phyloP scores from a whole-genome alignment of 2,113 vertebrate genomes.

The Cyphomyrus plagiostoma region DNA sequence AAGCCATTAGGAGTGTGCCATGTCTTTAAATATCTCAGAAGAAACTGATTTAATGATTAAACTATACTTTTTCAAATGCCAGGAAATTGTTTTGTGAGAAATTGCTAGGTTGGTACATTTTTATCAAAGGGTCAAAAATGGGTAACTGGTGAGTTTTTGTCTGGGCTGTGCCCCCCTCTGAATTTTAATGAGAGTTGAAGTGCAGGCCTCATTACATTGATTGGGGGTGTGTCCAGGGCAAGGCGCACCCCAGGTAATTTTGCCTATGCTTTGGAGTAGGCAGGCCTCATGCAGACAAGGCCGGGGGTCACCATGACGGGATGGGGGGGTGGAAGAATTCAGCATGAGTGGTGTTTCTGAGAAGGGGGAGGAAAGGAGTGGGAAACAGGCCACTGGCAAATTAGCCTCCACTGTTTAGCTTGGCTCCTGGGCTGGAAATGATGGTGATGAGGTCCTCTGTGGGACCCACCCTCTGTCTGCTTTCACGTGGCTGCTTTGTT shows the following conservation, averaged over 20 bases:
- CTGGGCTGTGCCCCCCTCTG: neutral
- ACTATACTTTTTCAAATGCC: neutral
- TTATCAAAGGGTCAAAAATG: neutral
- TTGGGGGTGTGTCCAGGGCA: neutral
- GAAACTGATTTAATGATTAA: neutral
- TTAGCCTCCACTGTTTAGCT: constrained; percentile 79
- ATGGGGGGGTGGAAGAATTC: neutral
- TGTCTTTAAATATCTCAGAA: neutral
- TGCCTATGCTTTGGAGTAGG: neutral
- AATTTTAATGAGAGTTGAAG: neutral
- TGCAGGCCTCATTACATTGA: neutral
- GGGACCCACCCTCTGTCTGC: neutral
- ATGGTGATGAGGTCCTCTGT: constrained; percentile 62
- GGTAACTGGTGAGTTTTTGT: neutral
- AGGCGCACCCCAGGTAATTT: neutral
- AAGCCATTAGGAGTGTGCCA: neutral
- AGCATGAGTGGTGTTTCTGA: constrained; percentile 51
- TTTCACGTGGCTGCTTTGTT: neutral
- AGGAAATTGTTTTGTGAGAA: neutral
- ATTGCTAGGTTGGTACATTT: neutral
- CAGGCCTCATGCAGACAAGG: neutral
- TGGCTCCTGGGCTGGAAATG: constrained; percentile 77
- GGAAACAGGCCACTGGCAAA: constrained; percentile 84
- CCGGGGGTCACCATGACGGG: neutral
- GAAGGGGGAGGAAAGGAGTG: constrained; percentile 69